Percentiles rank a stretch among this genome's conserved stretches.
phyloP scores from a whole-genome alignment of 2,113 vertebrate species.

The Pelecanus crispus region DNA sequence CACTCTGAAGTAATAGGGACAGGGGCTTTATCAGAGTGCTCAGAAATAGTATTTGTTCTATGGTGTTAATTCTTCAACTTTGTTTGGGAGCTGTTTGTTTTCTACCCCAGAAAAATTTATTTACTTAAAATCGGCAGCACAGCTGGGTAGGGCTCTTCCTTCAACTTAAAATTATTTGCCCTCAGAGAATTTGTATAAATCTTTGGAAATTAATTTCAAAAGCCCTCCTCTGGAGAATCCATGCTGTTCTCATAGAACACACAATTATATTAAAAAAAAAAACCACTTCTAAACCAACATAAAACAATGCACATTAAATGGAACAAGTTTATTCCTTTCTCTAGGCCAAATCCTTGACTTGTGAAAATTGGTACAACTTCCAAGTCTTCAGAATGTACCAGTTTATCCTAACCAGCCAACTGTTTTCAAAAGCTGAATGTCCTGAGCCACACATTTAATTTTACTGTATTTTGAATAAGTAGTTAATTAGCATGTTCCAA shows the following conservation, averaged over 20 bases:
- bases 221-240: background rate
- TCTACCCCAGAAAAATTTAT: background rate
- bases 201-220: slow-evolving; percentile 60
- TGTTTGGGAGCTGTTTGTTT: background rate
- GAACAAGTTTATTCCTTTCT: background rate
- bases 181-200: slow-evolving; percentile 56
- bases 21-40: background rate
- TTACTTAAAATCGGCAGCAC: slow-evolving; percentile 45
- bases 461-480: background rate
- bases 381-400: background rate
- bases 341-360: background rate
- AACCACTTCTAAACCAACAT: background rate
- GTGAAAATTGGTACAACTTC: background rate
- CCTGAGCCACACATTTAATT: background rate
- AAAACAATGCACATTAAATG: background rate
- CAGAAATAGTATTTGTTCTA: background rate
- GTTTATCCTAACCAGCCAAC: background rate
- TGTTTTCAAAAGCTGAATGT: background rate
- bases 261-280: background rate
- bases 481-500: background rate
- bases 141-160: slow-evolving; percentile 34
- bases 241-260: slow-evolving; percentile 21
- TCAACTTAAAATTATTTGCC: slow-evolving; percentile 36
- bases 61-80: background rate
- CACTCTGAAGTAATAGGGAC: background rate